phyloP scores from a whole-genome alignment of 2,888 invertebrate species.

The Metacarcinus magister region DNA sequence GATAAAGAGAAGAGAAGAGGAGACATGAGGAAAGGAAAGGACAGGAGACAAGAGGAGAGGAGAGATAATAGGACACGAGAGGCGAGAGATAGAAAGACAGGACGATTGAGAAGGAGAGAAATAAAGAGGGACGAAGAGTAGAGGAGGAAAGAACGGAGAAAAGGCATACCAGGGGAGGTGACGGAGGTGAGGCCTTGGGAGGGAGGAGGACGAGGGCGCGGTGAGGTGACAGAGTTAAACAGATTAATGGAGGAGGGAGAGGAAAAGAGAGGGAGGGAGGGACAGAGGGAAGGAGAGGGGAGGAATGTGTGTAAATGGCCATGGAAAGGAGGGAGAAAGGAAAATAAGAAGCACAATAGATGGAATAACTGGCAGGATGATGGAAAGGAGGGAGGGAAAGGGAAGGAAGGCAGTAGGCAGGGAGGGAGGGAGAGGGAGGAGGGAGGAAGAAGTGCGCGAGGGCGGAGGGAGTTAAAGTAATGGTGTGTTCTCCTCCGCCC shows the following conservation, averaged over 20 bases:
- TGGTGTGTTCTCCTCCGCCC: constrained; percentile 31
- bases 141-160: background rate
- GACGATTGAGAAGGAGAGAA: background rate
- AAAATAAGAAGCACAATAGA: background rate
- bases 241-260: constrained; percentile 22
- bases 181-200: background rate
- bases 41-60: background rate
- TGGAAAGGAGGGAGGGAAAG: background rate
- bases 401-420: background rate
- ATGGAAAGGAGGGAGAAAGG: background rate
- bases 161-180: background rate
- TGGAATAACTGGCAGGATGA: constrained; percentile 4
- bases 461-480: constrained; percentile 21
- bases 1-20: background rate
- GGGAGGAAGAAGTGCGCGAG: background rate
- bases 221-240: constrained; percentile 47
- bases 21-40: background rate
- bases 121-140: background rate
- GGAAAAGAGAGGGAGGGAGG: constrained; percentile 5
- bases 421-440: background rate
- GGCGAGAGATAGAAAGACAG: background rate
- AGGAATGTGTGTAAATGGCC: constrained; percentile 11
- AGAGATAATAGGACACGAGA: background rate
- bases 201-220: background rate
- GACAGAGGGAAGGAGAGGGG: background rate